These are phyloP conservation scores for Myiotriccus ornatus DNA, from an alignment of 2,797 vertebrate species.

Conservation along the genomic window DNA sequence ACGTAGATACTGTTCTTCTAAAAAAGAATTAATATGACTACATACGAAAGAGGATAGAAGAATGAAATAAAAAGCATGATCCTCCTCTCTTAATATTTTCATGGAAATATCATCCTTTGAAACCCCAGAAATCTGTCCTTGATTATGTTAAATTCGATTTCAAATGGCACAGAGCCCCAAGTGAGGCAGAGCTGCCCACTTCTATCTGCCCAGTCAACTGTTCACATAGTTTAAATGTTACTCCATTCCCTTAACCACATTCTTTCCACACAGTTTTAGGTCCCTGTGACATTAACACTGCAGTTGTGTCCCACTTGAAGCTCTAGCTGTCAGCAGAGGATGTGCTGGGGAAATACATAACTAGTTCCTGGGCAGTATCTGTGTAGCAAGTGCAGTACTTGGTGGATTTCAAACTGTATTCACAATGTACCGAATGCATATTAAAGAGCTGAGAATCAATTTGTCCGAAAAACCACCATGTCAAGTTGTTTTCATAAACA, in stretches of 20 bases:
- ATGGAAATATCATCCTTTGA: background rate
- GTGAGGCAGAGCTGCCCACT: constrained; percentile 26
- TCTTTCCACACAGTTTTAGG: constrained; percentile 69
- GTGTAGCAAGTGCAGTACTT: background rate
- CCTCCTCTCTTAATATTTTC: background rate
- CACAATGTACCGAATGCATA: background rate
- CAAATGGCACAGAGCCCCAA: background rate
- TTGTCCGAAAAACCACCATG: background rate
- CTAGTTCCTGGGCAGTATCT: background rate
- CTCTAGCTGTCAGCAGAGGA: constrained; percentile 15
- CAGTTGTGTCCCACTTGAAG: background rate
- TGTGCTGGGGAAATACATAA: background rate
- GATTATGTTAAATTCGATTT: background rate
- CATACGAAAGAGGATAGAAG: background rate
- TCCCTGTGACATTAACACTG: constrained; percentile 17
- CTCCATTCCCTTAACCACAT: constrained; percentile 79
- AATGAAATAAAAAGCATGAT: background rate
- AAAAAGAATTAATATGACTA: background rate
- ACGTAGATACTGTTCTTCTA: background rate
- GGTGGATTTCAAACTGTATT: background rate
- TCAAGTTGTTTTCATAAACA: background rate
- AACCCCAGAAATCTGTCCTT: background rate
- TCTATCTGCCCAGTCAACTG: constrained; percentile 71
- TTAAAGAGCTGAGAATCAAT: background rate
- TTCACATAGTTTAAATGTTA: constrained; percentile 78